Evolutionary conservation across 2,113 vertebrate genomes (phyloP), one percentile per base, ranked within the genome.

Genomic region (Anolis carolinensis): DNA sequence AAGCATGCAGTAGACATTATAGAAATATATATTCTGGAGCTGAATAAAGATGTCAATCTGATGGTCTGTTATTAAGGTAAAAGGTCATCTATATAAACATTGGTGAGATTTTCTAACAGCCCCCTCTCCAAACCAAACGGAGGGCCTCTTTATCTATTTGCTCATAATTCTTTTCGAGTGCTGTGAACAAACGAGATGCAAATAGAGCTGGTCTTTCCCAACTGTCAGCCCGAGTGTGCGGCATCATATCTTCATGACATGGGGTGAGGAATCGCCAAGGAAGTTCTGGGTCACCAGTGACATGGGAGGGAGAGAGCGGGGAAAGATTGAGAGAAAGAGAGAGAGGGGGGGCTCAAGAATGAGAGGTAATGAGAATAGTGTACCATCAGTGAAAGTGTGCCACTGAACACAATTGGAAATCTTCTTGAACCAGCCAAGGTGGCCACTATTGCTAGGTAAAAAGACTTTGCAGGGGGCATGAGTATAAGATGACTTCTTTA

Each of bases 21-120:
- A 84, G 82, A 80, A 88, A 88, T 88, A 84, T 84, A 83, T 88
- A 84, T 84, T 88, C 77, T 68, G 77, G 77, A 65, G 34, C 82
- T 88, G 77, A 88, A 88, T 88, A 81, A 84, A 88, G 87, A 88
- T 81, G 87, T 88, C 87, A 84, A 65, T 67, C 82, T 76, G 70
- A 84, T 81, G 77, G 77, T 59, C 82, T 81, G 82, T 88, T 88
- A 81, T 88, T 84, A 75, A 88, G 87, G 87, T 79, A 84, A 84
- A 88, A 88, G 82, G 87, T 88, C 87, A 84, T 81, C 77, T 88
- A 80, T 84, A 84, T 88, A 88, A 88, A 88, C 78, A 88, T 59
- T 84, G 82, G 82, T 80, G 87, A 88, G 83, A 80, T 84, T 88
- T 81, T 78, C 78, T 88, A 88, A 84, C 70, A 75, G 78, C 85